Base-by-base conservation (phyloP, 2,888 invertebrate species). In the Apoda limacodes region DNA sequence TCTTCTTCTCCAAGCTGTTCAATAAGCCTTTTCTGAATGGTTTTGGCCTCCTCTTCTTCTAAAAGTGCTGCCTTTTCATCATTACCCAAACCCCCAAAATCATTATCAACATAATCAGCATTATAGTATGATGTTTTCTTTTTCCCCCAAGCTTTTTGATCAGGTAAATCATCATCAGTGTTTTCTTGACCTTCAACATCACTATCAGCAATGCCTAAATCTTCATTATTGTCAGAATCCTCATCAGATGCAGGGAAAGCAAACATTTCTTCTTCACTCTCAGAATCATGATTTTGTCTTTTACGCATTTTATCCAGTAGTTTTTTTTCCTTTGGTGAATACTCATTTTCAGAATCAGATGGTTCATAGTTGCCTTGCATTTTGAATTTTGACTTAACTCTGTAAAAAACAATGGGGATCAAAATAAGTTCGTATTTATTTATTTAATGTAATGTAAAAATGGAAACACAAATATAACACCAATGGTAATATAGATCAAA, bases 91-190 rank as follows among this genome's bases (percentile, higher is more conserved):
- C 88, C 88, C 25, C 88, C 85, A 76, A 90, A 93, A 67, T 95
- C 94, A 50, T 89, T 86, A 76, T 95, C 95, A 9, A 93, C 88
- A 67, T 91, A 94, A 74, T 95, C 95, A 1, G 94, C 92, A 28
- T 90, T 87, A 69, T 95, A 95, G 61, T 87, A 97, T 19, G 85
- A 82, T 35, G 80, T 83, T 49, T 89, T 90, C 44, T 88, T 88
- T 54, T 87, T 88, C 25, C 96, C 96, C 96, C 96, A 96, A 11
- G 94, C 93, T 67, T 89, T 88, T 2, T 86, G 82, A 62, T 93
- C 86, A 0, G 93, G 93, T 40, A 93, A 71, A 52, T 87, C 85
- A 58, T 86, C 86, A 50, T 88, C 86, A 13, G 83, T 81, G 39
- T 85, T 83, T 38, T 85, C 86, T 43, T 87, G 85, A 0, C 88